Percentiles rank a stretch among this genome's conserved stretches.
phyloP scores from a whole-genome alignment of 1,140 invertebrate species.

The Platyura marginata region DNA sequence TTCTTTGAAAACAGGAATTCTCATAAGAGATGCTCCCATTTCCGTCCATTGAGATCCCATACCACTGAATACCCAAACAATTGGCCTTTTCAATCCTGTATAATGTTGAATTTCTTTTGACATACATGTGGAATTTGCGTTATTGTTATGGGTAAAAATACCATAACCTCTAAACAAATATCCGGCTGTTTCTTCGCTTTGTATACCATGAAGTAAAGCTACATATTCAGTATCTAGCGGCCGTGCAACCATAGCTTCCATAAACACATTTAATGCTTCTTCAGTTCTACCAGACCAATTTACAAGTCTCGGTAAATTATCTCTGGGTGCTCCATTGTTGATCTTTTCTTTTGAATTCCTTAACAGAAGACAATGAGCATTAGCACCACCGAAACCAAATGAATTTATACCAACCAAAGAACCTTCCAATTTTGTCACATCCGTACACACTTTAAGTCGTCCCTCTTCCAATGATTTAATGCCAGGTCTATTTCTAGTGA shows the following conservation, averaged over 20 bases:
- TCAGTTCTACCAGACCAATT: conserved; percentile 34
- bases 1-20: conserved; percentile 47
- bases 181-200: conserved; percentile 30
- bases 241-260: conserved; percentile 40
- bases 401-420: conserved; percentile 55
- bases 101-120: conserved; percentile 34
- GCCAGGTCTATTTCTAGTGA: conserved; percentile 45
- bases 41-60: conserved; percentile 81
- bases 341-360: conserved; percentile 30
- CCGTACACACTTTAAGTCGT: conserved; percentile 45
- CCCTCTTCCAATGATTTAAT: conserved; percentile 54
- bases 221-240: conserved; percentile 35
- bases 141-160: conserved; percentile 27
- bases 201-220: conserved; percentile 32
- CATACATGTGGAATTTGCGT: conserved; percentile 24
- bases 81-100: conserved; percentile 35
- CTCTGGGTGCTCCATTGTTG: conserved; percentile 28
- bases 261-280: conserved; percentile 44
- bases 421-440: conserved; percentile 39
- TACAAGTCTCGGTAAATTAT: conserved; percentile 31
- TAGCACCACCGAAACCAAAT: conserved; percentile 62
- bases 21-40: conserved; percentile 48
- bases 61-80: conserved; percentile 81
- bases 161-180: conserved; percentile 36
- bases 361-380: conserved; percentile 52